Evolutionary conservation across 37 sponge, comb jelly and placozoan genomes (phyloP).

Genomic region (Chondrosia reniformis): DNA sequence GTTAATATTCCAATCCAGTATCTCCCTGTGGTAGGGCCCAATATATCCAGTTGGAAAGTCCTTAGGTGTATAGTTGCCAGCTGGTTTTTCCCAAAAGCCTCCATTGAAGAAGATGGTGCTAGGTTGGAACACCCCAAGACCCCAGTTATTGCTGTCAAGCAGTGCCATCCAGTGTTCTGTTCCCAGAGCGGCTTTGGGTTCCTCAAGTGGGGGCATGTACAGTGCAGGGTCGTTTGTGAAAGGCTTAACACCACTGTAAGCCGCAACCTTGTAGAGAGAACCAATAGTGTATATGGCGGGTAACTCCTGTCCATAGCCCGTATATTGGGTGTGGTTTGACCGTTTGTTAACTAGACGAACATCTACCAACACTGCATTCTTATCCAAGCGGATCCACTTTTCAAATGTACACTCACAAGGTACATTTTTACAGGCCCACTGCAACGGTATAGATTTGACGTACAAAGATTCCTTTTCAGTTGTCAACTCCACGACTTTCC

Average conservation of each 20-base stretch:
- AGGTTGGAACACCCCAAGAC: conserved; percentile 31
- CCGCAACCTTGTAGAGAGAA: conserved; percentile 1
- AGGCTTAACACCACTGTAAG: conserved; percentile 24
- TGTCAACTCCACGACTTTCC: neutral
- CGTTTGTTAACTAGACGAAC: conserved; percentile 12
- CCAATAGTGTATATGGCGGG: conserved; percentile 29
- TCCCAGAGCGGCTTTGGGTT: neutral
- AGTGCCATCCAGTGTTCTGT: conserved; percentile 31
- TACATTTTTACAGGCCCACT: conserved; percentile 41
- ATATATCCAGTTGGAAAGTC: conserved; percentile 27
- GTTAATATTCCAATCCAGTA: conserved; percentile 21
- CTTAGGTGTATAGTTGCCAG: neutral
- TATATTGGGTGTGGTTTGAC: conserved; percentile 22
- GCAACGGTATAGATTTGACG: conserved; percentile 21
- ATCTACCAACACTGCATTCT: neutral
- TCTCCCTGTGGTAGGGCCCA: conserved; percentile 8
- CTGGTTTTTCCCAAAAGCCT: conserved; percentile 1
- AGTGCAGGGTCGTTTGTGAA: conserved; percentile 21
- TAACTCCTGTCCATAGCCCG: conserved; percentile 23
- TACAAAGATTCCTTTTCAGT: neutral
- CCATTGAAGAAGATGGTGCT: neutral
- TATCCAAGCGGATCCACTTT: conserved; percentile 15
- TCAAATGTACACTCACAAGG: conserved; percentile 32
- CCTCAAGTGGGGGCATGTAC: neutral
- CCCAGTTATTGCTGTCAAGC: conserved; percentile 1